These are phyloP conservation scores for Dromaius novaehollandiae DNA, from an alignment of 2,113 vertebrate genomes.

Conservation along the genomic window DNA sequence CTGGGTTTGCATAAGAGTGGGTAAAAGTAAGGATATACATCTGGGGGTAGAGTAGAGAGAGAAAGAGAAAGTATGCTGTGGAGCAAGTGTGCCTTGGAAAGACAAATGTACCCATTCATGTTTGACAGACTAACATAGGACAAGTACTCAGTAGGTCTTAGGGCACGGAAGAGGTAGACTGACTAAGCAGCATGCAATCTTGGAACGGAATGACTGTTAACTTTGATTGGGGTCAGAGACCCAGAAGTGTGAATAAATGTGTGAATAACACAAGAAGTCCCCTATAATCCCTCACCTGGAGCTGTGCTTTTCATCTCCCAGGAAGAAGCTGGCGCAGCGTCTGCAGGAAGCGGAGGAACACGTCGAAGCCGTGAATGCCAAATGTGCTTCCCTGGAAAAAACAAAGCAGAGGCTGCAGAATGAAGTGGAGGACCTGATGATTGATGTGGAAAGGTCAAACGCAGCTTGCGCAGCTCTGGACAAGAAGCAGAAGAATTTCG, in stretches of 20 bases:
- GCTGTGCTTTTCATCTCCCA: constrained; percentile 12
- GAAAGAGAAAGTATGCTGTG: too few relatives aligned
- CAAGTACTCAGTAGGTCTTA: too few relatives aligned
- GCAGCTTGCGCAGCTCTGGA: constrained; percentile 5
- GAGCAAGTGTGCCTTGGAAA: background rate
- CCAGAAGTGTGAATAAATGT: too few relatives aligned
- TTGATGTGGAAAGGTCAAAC: constrained; percentile 76
- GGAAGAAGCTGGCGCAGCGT: constrained; percentile 88
- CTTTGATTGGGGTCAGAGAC: background rate
- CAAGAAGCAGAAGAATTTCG: constrained; percentile 78
- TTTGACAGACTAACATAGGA: too few relatives aligned
- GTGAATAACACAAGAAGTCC: background rate
- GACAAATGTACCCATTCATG: too few relatives aligned
- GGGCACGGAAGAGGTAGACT: too few relatives aligned
- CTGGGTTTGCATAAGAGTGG: too few relatives aligned
- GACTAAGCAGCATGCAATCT: too few relatives aligned
- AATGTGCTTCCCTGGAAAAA: constrained; percentile 88
- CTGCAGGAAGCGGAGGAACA: constrained; percentile 89
- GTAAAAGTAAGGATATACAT: too few relatives aligned
- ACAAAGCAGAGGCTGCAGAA: constrained; percentile 84
- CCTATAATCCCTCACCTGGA: background rate
- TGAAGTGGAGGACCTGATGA: constrained; percentile 79
- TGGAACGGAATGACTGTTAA: background rate
- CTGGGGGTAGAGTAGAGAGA: too few relatives aligned
- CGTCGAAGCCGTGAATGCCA: constrained; percentile 80